Conservation (phyloP, 2,797 vertebrate species). For the Todus mexicanus region DNA sequence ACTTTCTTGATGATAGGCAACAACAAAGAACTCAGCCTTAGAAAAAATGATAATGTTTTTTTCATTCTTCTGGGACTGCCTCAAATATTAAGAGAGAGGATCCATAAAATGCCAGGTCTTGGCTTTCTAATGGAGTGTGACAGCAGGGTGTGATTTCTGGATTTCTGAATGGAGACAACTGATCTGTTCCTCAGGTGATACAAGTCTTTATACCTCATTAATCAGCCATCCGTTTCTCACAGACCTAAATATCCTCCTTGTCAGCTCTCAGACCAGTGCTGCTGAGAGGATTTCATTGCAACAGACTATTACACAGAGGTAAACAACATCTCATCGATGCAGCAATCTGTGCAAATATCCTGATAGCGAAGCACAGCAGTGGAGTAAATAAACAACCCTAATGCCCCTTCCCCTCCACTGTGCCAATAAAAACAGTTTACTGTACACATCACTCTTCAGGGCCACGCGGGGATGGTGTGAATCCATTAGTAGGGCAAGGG, state of each 20-base stretch:
- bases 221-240: neutral
- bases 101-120: neutral
- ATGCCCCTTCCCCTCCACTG: constrained; percentile 12
- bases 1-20: neutral
- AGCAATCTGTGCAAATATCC: constrained; percentile 63
- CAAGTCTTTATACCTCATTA: neutral
- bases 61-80: neutral
- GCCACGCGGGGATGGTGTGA: constrained; percentile 67
- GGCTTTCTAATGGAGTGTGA: neutral
- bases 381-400: constrained; percentile 64
- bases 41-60: neutral
- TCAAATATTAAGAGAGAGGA: neutral
- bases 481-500: constrained; percentile 77
- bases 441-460: constrained; percentile 67
- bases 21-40: neutral
- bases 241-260: neutral
- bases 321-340: neutral
- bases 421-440: constrained; percentile 71
- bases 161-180: neutral
- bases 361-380: constrained; percentile 42
- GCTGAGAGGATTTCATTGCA: neutral
- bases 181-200: neutral
- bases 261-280: neutral
- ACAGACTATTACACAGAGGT: neutral
- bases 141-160: neutral